Evolutionary conservation across 2,113 vertebrate genomes (phyloP), one percentile per base, ranked within the genome.

Genomic region (Actinemys pallida): DNA sequence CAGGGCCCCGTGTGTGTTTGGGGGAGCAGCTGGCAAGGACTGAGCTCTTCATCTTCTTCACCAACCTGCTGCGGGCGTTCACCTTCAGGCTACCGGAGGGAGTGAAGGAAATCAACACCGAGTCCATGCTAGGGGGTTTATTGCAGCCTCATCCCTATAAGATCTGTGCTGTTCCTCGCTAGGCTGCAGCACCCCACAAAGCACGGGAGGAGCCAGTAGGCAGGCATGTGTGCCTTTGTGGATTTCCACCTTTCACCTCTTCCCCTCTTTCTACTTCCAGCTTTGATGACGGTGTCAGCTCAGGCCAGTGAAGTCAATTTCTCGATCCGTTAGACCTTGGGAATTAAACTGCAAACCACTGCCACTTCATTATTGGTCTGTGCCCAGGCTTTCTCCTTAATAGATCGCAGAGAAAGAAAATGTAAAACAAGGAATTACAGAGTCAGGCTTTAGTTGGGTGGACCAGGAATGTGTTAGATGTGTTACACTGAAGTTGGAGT

Each of bases 11-110:
- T 14, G 95, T 87, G 54, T 97, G 97, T 89, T 87, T 97, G 90
- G 97, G 97, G 59, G 94, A 97, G 83, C 87, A 96, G 6, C 83
- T 97, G 6, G 97, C 95, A 0, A 96, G 90, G 90, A 96, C 94
- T 0, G 97, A 98, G 65, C 90, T 98, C 83, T 98, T 98, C 29
- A 94, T 97, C 91, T 96, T 97, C 90, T 97, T 97, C 84, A 50
- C 96, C 93, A 96, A 1, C 81, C 85, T 97, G 87, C 81, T 97
- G 72, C 62, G 90, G n/a, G 85, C 90, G 0, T 97, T 97, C 91
- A 92, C 87, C 39, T 94, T 96, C 83, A 49, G 0, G 75, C 96
- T 96, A 4, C 96, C 94, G 0, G 86, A 96, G 78, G 96, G 96
- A 1, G 93, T 93, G 86, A 93, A 16, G 0, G 0, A 9, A 31